Evolutionary conservation across 2,113 vertebrate genomes (phyloP), one percentile per base, ranked within the genome.

Genomic region (Poeciliopsis turrubarensis): DNA sequence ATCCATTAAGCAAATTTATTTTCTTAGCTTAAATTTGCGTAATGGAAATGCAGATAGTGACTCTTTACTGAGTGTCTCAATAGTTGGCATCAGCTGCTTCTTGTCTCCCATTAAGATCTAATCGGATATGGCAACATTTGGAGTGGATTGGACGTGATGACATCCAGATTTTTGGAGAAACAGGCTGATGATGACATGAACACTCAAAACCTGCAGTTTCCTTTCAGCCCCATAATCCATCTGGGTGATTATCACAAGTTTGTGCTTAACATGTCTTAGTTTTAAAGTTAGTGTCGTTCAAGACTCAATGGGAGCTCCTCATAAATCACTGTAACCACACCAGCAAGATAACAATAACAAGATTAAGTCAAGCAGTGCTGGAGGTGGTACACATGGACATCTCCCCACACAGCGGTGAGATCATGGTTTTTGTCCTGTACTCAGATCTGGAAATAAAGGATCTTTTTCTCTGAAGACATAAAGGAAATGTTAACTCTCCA

Each of bases 401-500:
- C 91, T 91, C 89, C 89, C 81, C 83, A 85, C 75, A 81, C 82
- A 77, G 73, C 76, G 79, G 54, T 93, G 91, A 92, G 69, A 77
- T 93, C 89, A 93, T 83, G 74, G 26, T 79, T 63, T 54, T 82
- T 88, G 79, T 75, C 78, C 9, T 1, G 0, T 77, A 41, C 34
- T 81, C 41, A 68, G 44, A 32, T 70, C 63, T 10, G 19, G 70
- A 86, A 89, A 91, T 89, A 86, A 87, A 68, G n/a, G 62, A 79
- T 80, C 79, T 69, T 63, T 76, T 76, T 88, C 83, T 85, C 66
- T 69, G 31, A 79, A 75, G 32, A 79, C 65, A 60, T 51, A 70
- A 84, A 84, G 78, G 84, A 85, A 92, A 69, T 70, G 63, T 75
- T 61, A 65, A 68, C 51, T 70, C 83, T 82, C 75, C 27, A 30